Evolutionary conservation across 2,797 vertebrate species (phyloP).

Genomic region (Furcifer pardalis): DNA sequence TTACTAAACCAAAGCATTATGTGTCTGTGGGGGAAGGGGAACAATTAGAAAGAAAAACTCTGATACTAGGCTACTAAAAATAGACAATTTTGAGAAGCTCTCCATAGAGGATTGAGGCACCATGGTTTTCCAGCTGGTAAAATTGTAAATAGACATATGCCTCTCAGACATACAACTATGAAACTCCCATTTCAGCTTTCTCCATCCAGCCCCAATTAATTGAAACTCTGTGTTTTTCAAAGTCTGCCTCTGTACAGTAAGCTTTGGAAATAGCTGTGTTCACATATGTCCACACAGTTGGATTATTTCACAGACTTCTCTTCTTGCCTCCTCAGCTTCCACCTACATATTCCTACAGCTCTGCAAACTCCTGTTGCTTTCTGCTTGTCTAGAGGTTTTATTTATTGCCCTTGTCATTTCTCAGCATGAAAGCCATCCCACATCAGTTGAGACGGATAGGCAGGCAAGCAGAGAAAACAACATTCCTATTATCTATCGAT

Average conservation of each 20-base stretch:
- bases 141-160: conserved; percentile 7
- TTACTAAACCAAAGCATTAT: conserved; percentile 7
- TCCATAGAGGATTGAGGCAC: not conserved
- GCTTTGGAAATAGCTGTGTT: not conserved
- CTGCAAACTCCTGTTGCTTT: not conserved
- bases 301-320: not conserved
- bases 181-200: conserved; percentile 8
- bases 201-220: not conserved
- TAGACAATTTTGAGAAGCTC: not conserved
- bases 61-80: not conserved
- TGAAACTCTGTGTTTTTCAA: conserved; percentile 13
- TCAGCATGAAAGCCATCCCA: not conserved
- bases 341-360: not conserved
- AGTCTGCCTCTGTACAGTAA: not conserved
- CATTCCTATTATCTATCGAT: not conserved
- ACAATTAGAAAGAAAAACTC: not conserved
- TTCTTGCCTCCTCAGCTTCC: not conserved
- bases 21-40: not conserved
- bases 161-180: not conserved
- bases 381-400: not conserved
- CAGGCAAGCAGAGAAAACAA: not conserved
- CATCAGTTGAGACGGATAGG: not conserved
- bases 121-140: conserved; percentile 31
- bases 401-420: not conserved
- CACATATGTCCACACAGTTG: not conserved